These are phyloP conservation scores for Tigriopus japonicus DNA, from an alignment of 1,140 invertebrate species.

Conservation along the genomic window DNA sequence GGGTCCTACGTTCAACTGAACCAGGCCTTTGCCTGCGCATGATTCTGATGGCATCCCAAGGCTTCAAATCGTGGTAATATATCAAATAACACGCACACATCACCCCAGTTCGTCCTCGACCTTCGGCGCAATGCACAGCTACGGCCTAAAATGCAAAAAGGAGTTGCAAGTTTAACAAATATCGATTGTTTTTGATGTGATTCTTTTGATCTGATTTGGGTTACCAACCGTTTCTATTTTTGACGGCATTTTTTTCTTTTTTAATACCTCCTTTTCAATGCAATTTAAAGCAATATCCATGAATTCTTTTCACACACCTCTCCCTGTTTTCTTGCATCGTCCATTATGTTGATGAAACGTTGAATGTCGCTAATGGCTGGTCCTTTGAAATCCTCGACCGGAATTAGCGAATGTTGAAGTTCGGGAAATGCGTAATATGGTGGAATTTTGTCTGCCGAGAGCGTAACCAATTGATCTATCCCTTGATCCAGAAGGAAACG, in stretches of 20 bases:
- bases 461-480: constrained; percentile 33
- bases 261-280: no score
- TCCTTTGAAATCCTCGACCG: constrained; percentile 10
- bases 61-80: constrained; percentile 12
- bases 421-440: constrained; percentile 27
- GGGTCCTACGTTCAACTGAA: constrained; percentile 4
- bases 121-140: constrained; percentile 13
- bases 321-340: constrained; percentile 4
- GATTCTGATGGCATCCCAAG: constrained; percentile 12
- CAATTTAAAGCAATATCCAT: no score
- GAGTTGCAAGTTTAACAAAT: no score
- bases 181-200: no score
- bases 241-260: no score
- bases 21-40: constrained; percentile 10
- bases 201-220: no score
- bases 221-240: no score
- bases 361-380: constrained; percentile 7
- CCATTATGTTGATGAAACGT: constrained; percentile 7
- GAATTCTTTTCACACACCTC: neutral
- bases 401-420: constrained; percentile 14
- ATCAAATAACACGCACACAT: constrained; percentile 13
- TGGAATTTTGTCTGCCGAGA: constrained; percentile 40
- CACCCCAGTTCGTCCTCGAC: constrained; percentile 9
- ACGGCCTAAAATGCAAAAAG: neutral
- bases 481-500: constrained; percentile 36